phyloP scores from a whole-genome alignment of 2,888 invertebrate species.

The Pinctada fucata region DNA sequence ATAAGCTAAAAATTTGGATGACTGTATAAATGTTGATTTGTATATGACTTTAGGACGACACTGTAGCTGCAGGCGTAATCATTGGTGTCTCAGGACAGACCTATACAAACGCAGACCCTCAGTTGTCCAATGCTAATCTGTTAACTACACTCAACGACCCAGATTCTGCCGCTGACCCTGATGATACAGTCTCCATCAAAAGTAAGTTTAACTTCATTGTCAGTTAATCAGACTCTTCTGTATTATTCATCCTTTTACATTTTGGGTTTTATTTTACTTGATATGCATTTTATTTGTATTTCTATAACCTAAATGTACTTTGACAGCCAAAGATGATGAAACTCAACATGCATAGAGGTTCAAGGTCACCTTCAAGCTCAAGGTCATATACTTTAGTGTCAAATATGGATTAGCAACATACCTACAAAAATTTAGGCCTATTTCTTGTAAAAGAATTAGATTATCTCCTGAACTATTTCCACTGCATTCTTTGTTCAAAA shows the following conservation, averaged over 20 bases:
- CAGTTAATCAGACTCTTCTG: no score
- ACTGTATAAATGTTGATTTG: background rate
- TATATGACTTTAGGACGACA: conserved; percentile 40
- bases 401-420: no score
- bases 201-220: background rate
- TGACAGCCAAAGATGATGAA: background rate
- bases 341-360: no score
- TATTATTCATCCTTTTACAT: no score
- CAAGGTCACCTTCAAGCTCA: no score
- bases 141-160: background rate
- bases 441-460: no score
- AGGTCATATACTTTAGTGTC: no score
- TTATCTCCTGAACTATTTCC: no score
- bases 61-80: conserved; percentile 53
- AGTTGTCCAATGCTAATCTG: background rate
- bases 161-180: conserved; percentile 6
- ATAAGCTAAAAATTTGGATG: no score
- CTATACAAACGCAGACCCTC: conserved; percentile 43
- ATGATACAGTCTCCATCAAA: conserved; percentile 13
- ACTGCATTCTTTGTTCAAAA: no score
- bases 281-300: background rate
- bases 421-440: no score
- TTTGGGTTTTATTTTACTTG: no score
- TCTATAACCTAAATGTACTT: background rate
- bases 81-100: conserved; percentile 53